Conservation (phyloP, 2,888 invertebrate species). For the Drosophila kuntzei region DNA sequence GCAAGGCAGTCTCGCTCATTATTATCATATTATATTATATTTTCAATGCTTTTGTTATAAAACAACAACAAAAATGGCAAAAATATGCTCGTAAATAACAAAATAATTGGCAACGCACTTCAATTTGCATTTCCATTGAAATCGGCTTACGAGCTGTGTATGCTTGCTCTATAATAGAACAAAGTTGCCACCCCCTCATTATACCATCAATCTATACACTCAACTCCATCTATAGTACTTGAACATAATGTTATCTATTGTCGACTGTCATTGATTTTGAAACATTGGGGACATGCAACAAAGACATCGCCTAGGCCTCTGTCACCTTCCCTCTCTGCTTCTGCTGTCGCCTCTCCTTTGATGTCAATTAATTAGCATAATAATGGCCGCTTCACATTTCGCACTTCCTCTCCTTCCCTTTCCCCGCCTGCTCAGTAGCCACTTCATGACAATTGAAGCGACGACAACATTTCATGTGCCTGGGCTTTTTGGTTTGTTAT, state of each 20-base stretch:
- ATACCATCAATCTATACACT: neutral
- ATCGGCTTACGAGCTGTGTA: constrained; percentile 68
- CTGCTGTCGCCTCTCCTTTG: constrained; percentile 60
- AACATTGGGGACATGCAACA: constrained; percentile 50
- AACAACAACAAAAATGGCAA: constrained; percentile 35
- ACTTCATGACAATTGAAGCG: constrained; percentile 68
- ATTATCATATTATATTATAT: constrained; percentile 71
- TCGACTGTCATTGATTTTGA: constrained; percentile 73
- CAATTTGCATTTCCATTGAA: constrained; percentile 81
- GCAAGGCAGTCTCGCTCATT: constrained; percentile 57
- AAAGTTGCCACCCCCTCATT: constrained; percentile 14
- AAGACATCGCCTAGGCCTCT: constrained; percentile 39
- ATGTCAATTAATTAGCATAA: constrained; percentile 82
- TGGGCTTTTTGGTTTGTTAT: constrained; percentile 72
- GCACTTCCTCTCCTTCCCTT: constrained; percentile 39
- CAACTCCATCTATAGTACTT: constrained; percentile 15
- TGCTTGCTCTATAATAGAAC: constrained; percentile 36
- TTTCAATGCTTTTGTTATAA: constrained; percentile 59
- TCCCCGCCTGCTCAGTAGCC: neutral
- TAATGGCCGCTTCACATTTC: constrained; percentile 80
- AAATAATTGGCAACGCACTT: constrained; percentile 80
- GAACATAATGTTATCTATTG: constrained; percentile 60
- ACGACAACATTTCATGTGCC: constrained; percentile 66
- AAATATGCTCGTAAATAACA: constrained; percentile 70
- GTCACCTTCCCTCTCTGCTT: constrained; percentile 2